Evolutionary conservation across 1,140 invertebrate genomes (phyloP).

Genomic region (Drosophila carrolli): DNA sequence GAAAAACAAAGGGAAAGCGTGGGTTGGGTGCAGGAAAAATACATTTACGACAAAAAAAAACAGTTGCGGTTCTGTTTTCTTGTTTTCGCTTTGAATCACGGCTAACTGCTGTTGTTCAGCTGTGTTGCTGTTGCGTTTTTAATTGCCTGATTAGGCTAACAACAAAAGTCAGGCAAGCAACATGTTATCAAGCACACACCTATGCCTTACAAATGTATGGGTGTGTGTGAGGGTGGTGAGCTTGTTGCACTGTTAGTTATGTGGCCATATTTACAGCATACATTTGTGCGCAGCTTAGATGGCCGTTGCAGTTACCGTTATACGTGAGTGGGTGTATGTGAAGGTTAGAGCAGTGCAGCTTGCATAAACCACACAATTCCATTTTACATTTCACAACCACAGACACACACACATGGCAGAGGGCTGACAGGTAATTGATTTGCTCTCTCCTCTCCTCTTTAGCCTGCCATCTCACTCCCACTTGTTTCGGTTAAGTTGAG

Average conservation of each 20-base stretch:
- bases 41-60: constrained; percentile 16
- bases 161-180: constrained; percentile 35
- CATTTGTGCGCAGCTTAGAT: constrained; percentile 44
- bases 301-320: constrained; percentile 20
- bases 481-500: constrained; percentile 40
- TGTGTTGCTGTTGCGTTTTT: constrained; percentile 42
- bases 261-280: constrained; percentile 31
- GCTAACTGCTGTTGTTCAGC: constrained; percentile 40
- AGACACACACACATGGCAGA: constrained; percentile 12
- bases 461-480: constrained; percentile 4
- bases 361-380: constrained; percentile 30
- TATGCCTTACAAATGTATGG: no score
- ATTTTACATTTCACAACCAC: constrained; percentile 44
- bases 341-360: constrained; percentile 16
- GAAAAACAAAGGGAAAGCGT: constrained; percentile 42
- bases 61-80: constrained; percentile 43
- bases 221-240: constrained; percentile 4
- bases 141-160: constrained; percentile 45
- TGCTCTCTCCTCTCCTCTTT: constrained; percentile 22
- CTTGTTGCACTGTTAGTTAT: constrained; percentile 22
- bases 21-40: constrained; percentile 32
- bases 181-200: constrained; percentile 43
- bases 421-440: constrained; percentile 50
- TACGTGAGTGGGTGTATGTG: constrained; percentile 9
- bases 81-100: constrained; percentile 35